Base-by-base conservation (phyloP, 2,797 vertebrate genomes). In the Petrocephalus schoutedeni region DNA sequence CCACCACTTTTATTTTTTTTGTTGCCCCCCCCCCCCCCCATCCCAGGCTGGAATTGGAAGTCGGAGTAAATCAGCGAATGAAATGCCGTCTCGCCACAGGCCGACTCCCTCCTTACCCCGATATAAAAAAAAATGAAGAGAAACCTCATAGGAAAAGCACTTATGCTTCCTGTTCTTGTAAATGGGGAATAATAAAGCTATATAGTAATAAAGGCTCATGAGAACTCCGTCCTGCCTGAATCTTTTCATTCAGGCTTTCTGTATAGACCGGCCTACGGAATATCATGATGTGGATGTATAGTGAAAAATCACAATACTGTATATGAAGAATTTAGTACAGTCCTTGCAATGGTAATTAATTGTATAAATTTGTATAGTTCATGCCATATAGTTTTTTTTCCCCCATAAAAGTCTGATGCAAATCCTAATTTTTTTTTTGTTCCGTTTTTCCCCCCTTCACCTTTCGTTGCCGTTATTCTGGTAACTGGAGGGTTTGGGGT, bases 121-220 rank as follows among this genome's bases (percentile, higher is more conserved):
- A 49, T 61, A 67, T 49, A 58, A 92, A 92, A 90, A 90, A 93
- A 92, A 91, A 84, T 67, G 28, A 67, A 36, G 36, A 36, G 1
- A 71, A 36, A 10, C 23, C 28, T 28, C 21, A 16, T 16, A 16
- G 12, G 32, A 67, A 89, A 91, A 91, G 86, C 92, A 88, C 88
- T 89, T 89, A 91, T 94, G 90, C 93, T 92, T 90, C 90, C 89
- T 94, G 92, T 95, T 91, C 87, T 77, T 45, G 71, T 77, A n/a
- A 77, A 77, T 77, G 71, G 71, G 71, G 71, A 89, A 83, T 16
- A 49, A 82, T 71, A 89, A 90, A 89, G 91, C 89, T 93, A 92
- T 92, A 94, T 92, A 93, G n/a, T 92, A 95, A 94, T 95, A 93
- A 94, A 95, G 92, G 89, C 93, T 91, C 77, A 93, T 91, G 87